Percentiles rank a stretch among this genome's conserved stretches.
Evolutionary conservation across 1,140 invertebrate genomes (phyloP).

Genomic region (Bombus terrestris): DNA sequence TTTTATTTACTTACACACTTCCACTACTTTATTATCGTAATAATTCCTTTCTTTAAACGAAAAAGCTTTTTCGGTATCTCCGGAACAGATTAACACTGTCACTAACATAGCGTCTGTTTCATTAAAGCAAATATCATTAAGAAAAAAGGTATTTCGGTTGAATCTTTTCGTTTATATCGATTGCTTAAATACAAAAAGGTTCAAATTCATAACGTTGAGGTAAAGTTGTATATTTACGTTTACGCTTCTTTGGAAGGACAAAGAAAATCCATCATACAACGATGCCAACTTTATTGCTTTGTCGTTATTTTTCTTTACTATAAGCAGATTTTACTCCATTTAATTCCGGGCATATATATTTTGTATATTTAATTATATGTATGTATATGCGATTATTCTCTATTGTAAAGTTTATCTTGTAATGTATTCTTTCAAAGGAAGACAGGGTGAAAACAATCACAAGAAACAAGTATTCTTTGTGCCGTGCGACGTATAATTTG

Average conservation of each 20-base stretch:
- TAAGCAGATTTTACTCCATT: background rate
- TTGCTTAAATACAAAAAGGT: background rate
- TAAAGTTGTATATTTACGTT: background rate
- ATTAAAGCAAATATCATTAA: background rate
- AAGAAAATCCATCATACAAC: background rate
- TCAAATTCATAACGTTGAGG: background rate
- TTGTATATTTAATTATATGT: background rate
- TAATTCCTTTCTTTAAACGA: constrained; percentile 37
- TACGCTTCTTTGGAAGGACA: background rate
- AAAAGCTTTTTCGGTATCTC: background rate
- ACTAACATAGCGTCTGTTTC: constrained; percentile 25
- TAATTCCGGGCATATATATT: background rate
- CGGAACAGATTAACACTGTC: constrained; percentile 14
- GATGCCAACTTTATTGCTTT: background rate
- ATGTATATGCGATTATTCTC: background rate
- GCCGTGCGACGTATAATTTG: constrained; percentile 26
- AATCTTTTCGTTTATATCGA: background rate
- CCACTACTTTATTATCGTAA: constrained; percentile 13
- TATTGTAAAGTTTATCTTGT: background rate
- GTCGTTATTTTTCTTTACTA: background rate
- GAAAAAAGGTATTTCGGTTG: background rate
- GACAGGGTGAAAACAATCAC: background rate
- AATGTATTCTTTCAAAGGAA: background rate
- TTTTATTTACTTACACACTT: background rate
- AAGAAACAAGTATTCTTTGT: background rate